These are phyloP conservation scores for Ommatoiulus sabulosus DNA, from an alignment of 2,888 invertebrate genomes.

Conservation along the genomic window DNA sequence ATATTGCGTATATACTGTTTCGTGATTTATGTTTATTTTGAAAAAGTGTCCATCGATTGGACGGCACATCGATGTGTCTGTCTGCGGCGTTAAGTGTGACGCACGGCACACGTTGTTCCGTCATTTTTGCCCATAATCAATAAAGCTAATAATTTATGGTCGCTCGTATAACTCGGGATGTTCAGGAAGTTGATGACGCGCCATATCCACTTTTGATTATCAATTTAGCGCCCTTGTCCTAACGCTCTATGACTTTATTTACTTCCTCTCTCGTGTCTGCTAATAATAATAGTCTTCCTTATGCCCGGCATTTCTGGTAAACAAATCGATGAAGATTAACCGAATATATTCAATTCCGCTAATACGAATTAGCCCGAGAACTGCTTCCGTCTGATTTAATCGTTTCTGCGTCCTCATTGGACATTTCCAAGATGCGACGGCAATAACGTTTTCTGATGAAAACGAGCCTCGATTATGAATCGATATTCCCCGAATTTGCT, in stretches of 20 bases:
- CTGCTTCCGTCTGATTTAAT: conserved; percentile 32
- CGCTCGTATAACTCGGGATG: background rate
- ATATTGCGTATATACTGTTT: too few species aligned
- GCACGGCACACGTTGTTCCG: background rate
- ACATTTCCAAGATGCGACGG: background rate
- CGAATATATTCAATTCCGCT: conserved; percentile 17
- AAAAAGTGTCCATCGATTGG: too few species aligned
- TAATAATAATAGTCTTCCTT: conserved; percentile 11
- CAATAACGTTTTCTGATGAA: background rate
- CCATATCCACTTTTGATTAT: background rate
- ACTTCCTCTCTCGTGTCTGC: background rate
- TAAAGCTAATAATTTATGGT: background rate
- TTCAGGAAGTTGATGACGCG: background rate
- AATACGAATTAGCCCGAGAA: conserved; percentile 34
- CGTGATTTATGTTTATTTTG: too few species aligned
- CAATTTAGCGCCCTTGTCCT: background rate
- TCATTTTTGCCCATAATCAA: conserved; percentile 11
- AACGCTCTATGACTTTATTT: background rate
- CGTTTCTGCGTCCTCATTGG: background rate
- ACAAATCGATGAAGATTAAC: conserved; percentile 41
- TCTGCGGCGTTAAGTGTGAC: background rate
- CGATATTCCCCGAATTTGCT: background rate
- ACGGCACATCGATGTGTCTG: too few species aligned
- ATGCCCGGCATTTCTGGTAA: background rate
- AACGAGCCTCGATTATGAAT: background rate